These are phyloP conservation scores for Myrmecophaga tridactyla DNA, from an alignment of 2,113 vertebrate species.

Conservation along the genomic window DNA sequence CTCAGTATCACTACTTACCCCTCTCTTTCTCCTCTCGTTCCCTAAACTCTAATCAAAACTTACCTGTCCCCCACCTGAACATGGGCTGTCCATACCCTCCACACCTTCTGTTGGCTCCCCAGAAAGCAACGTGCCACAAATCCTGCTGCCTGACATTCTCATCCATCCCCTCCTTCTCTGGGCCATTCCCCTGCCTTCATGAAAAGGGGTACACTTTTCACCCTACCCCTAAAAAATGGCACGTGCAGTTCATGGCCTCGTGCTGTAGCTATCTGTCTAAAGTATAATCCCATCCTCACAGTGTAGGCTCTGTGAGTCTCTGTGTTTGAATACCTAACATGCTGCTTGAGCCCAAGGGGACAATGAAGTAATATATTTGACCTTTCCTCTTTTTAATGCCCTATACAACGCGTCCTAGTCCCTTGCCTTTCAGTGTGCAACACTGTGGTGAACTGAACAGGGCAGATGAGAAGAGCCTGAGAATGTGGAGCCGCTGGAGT, in stretches of 20 bases:
- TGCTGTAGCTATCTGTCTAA: background rate
- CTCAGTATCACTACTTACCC: background rate
- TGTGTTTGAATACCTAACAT: rapidly evolving
- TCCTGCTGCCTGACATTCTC: background rate
- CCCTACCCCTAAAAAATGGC: no score
- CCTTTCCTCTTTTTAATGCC: background rate
- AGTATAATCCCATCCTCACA: rapidly evolving
- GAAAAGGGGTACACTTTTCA: background rate
- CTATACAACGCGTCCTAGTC: background rate
- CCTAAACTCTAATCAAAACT: background rate
- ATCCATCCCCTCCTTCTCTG: background rate
- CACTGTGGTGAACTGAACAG: background rate
- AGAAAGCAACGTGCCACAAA: background rate
- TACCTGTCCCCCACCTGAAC: background rate
- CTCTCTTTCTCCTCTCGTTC: background rate
- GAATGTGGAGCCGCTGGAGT: rapidly evolving
- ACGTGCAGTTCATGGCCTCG: background rate
- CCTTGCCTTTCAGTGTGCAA: no score
- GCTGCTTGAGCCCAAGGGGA: no score
- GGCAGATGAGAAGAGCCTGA: background rate
- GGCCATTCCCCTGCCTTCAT: background rate
- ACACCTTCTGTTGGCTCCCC: background rate
- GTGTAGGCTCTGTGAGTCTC: background rate
- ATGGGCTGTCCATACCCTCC: background rate
- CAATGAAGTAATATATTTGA: background rate